Evolutionary conservation across 35 echinoderm and acorn worm species (phyloP), one percentile per base, ranked within the genome.

Genomic region (Acanthaster planci): DNA sequence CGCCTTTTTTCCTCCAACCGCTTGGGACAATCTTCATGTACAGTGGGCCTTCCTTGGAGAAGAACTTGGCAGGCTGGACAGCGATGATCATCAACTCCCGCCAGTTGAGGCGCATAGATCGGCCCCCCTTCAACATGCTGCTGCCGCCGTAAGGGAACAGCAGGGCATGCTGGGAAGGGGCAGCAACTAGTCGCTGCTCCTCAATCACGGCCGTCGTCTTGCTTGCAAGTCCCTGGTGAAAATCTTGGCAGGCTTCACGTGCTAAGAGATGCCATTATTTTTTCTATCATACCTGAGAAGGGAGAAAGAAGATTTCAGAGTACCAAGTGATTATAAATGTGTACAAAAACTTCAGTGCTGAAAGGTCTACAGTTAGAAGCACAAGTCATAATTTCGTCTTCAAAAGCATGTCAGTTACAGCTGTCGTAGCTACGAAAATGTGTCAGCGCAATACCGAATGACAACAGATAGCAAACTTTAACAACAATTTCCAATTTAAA

Each of bases 21-120:
- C 82, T 54, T 18, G 86, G 67, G 37, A 75, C 56, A 23, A 86
- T 52, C 51, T 87, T 88, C 51, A 99, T 93, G 84, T 94, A 99
- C 7, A 99, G 88, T 8, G 92, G 92, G 1, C 96, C 96, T 67
- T 99, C 96, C 78, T 94, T 93, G 78, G 96, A 91, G 80, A 94
- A 99, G 1, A 40, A 64, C 42, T 94, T 93, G 64, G 93, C 40
- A 7, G 91, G 86, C 59, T 99, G 92, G 31, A 94, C 83, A 40
- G 92, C 96, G 34, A 99, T 67, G 21, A 68, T 83, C 32, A 86
- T 86, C 37, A 99, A 78, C 84, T 99, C 96, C 59, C 90, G 90
- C 36, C 58, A 44, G 34, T 99, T 99, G 76, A 85, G 93, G 30
- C 89, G 86, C 96, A 99, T 99, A 34, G 22, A 82, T 60, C 57